Conservation (phyloP, 2,113 vertebrate genomes). For the Pao palembangensis region DNA sequence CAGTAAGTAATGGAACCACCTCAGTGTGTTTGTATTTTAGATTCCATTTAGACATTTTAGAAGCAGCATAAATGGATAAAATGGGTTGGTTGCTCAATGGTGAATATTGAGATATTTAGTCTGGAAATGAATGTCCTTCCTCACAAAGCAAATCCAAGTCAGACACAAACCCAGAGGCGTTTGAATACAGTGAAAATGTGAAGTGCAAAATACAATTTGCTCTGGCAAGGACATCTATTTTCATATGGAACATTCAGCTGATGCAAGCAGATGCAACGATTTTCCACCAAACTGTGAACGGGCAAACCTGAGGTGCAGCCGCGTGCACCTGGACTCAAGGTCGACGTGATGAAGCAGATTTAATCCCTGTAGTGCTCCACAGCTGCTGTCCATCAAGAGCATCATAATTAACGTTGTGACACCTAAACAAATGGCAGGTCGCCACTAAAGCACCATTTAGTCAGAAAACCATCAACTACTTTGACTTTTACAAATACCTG, state of each 20-base stretch:
- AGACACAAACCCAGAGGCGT: no score
- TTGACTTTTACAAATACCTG: no score
- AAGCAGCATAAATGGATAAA: not conserved
- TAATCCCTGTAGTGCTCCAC: conserved; percentile 11
- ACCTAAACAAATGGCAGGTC: conserved; percentile 27
- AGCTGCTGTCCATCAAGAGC: conserved; percentile 32
- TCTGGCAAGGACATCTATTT: not conserved
- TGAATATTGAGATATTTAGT: not conserved
- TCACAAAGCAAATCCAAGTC: no score
- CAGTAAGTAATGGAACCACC: not conserved
- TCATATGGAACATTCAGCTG: not conserved
- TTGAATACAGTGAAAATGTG: no score
- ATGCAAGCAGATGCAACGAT: not conserved
- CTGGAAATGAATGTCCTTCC: no score
- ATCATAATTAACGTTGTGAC: conserved; percentile 37
- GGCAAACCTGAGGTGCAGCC: not conserved
- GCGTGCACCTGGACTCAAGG: conserved; percentile 16
- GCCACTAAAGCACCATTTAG: not conserved
- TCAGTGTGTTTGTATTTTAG: not conserved
- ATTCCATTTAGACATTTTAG: not conserved
- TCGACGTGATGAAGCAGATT: conserved; percentile 5
- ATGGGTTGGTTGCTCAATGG: not conserved
- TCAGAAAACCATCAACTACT: not conserved
- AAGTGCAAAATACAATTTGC: no score
- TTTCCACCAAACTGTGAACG: not conserved